Evolutionary conservation across 2,113 vertebrate genomes (phyloP).

Genomic region (Callopanchax toddi): DNA sequence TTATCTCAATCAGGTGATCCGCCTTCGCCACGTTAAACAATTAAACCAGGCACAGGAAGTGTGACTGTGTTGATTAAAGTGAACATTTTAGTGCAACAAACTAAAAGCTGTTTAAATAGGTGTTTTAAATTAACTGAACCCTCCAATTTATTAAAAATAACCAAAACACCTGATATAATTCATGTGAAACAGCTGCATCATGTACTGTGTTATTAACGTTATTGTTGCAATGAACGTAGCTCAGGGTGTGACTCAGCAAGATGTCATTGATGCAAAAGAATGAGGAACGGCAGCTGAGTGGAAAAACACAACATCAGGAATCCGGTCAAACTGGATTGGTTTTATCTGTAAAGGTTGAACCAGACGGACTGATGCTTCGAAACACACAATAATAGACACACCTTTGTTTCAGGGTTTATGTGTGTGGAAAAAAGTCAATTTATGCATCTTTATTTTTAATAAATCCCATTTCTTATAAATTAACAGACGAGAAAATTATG

Average conservation of each 20-base stretch:
- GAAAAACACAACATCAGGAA: slow-evolving; percentile 5
- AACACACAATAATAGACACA: not conserved
- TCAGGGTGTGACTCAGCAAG: too few relatives aligned
- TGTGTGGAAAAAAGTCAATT: not conserved
- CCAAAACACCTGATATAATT: too few relatives aligned
- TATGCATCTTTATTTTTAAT: too few relatives aligned
- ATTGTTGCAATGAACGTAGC: not conserved
- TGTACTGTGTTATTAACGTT: not conserved
- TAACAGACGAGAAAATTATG: too few relatives aligned
- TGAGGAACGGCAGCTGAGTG: slow-evolving; percentile 1
- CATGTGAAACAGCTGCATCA: too few relatives aligned
- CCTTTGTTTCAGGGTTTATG: not conserved
- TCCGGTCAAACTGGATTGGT: not conserved
- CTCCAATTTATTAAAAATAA: too few relatives aligned
- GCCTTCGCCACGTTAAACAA: not conserved
- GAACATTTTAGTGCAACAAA: too few relatives aligned
- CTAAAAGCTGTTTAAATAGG: too few relatives aligned
- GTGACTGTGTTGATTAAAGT: too few relatives aligned
- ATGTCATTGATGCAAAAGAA: not conserved
- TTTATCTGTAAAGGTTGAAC: not conserved
- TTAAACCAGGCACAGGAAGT: too few relatives aligned
- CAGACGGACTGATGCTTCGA: not conserved
- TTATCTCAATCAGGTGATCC: slow-evolving; percentile 1
- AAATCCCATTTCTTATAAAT: too few relatives aligned
- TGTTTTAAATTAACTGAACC: too few relatives aligned